Evolutionary conservation across 2,113 vertebrate genomes (phyloP).

Genomic region (Ardeotis arabs): DNA sequence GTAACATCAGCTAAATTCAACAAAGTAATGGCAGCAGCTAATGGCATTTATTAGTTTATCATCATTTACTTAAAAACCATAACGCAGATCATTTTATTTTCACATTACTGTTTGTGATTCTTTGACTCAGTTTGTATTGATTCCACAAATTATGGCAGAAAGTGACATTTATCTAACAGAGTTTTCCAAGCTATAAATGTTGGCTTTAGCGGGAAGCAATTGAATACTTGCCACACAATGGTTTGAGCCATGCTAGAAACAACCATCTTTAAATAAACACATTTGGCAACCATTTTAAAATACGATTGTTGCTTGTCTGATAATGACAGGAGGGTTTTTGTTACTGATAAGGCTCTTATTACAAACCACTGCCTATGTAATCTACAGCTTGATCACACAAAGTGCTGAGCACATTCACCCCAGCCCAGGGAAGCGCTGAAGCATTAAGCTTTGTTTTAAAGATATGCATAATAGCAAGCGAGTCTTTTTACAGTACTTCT

Average conservation of each 20-base stretch:
- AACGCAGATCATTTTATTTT: constrained; percentile 77
- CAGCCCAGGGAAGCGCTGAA: not conserved
- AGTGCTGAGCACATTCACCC: constrained; percentile 15
- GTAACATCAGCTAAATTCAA: constrained; percentile 76
- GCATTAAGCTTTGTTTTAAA: constrained; percentile 46
- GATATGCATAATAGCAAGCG: not conserved
- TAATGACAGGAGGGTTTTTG: constrained; percentile 49
- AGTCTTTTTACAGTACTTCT: not conserved
- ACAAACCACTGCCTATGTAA: constrained; percentile 59
- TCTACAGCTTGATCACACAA: constrained; percentile 38
- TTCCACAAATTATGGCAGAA: constrained; percentile 52
- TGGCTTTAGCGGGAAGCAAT: constrained; percentile 58
- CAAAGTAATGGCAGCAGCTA: constrained; percentile 82
- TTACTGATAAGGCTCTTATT: constrained; percentile 54
- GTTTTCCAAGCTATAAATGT: constrained; percentile 48
- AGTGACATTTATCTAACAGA: constrained; percentile 53
- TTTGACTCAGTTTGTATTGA: constrained; percentile 61
- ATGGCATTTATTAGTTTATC: constrained; percentile 86
- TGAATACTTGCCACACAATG: constrained; percentile 55
- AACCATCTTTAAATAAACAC: constrained; percentile 63
- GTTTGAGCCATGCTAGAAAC: constrained; percentile 43
- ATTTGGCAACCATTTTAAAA: constrained; percentile 68
- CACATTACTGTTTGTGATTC: constrained; percentile 67
- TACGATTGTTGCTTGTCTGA: constrained; percentile 45
- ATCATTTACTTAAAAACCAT: constrained; percentile 89